Conservation (phyloP, 1,140 invertebrate genomes). For the Drosophila sproati region DNA sequence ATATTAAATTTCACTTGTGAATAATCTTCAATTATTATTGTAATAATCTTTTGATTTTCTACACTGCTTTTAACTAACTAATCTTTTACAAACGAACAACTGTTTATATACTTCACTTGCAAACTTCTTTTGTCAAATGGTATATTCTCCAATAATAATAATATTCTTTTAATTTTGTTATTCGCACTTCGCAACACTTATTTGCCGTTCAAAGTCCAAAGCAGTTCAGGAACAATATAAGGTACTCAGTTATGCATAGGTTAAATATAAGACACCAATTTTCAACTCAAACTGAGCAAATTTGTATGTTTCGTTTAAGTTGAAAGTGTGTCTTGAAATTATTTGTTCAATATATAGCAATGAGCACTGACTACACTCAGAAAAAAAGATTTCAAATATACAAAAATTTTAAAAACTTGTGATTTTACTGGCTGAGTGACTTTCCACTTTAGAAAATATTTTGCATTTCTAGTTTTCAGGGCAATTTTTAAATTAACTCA, state of each 20-base stretch:
- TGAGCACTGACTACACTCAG: no score
- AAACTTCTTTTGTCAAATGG: constrained; percentile 1
- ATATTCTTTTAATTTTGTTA: constrained; percentile 27
- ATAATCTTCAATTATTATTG: background rate
- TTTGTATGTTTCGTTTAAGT: background rate
- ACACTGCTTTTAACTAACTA: background rate
- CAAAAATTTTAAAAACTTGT: background rate
- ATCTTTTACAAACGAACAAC: background rate
- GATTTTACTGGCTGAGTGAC: no score
- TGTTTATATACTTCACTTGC: background rate
- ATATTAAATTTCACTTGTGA: no score
- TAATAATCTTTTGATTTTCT: background rate
- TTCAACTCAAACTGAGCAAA: background rate
- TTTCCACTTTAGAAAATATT: no score
- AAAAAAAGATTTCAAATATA: background rate
- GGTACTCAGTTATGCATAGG: constrained; percentile 28
- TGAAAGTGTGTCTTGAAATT: no score
- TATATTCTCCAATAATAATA: constrained; percentile 1
- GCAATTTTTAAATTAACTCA: no score
- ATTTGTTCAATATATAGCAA: no score
- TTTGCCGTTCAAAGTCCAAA: constrained; percentile 22
- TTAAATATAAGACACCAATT: background rate
- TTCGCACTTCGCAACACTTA: constrained; percentile 3
- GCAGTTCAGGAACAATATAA: constrained; percentile 36
- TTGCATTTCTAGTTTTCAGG: no score